These are phyloP conservation scores for Adelges cooleyi DNA, from an alignment of 1,140 invertebrate species.

Conservation along the genomic window DNA sequence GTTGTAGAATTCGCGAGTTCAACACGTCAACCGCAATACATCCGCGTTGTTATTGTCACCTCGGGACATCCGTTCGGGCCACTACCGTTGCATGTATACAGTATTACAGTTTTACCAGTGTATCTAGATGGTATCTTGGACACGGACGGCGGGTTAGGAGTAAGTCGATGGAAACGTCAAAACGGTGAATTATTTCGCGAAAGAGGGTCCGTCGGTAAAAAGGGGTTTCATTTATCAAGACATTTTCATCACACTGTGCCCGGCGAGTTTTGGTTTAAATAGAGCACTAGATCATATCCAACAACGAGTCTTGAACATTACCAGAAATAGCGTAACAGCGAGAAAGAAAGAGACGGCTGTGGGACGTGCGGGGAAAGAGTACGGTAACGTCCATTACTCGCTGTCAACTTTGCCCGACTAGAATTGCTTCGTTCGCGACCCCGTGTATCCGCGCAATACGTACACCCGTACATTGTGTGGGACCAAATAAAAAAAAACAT, in stretches of 20 bases:
- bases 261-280: conserved; percentile 6
- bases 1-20: background rate
- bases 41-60: background rate
- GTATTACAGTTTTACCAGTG: no score
- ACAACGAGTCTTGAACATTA: conserved; percentile 1
- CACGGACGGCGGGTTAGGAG: no score
- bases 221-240: conserved; percentile 21
- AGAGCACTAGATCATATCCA: conserved; percentile 22
- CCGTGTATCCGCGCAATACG: no score
- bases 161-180: conserved; percentile 5
- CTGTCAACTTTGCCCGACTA: conserved; percentile 20
- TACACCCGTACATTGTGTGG: background rate
- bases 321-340: background rate
- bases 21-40: background rate
- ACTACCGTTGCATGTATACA: no score
- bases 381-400: conserved; percentile 14
- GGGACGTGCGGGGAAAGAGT: background rate
- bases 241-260: conserved; percentile 13
- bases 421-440: conserved; percentile 10
- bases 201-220: background rate
- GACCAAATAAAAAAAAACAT: background rate
- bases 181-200: conserved; percentile 15
- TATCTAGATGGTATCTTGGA: no score
- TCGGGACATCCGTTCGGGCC: background rate
- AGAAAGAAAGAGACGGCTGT: background rate